Conservation (phyloP, 2,797 vertebrate species). For the Phylloscopus collybita region DNA sequence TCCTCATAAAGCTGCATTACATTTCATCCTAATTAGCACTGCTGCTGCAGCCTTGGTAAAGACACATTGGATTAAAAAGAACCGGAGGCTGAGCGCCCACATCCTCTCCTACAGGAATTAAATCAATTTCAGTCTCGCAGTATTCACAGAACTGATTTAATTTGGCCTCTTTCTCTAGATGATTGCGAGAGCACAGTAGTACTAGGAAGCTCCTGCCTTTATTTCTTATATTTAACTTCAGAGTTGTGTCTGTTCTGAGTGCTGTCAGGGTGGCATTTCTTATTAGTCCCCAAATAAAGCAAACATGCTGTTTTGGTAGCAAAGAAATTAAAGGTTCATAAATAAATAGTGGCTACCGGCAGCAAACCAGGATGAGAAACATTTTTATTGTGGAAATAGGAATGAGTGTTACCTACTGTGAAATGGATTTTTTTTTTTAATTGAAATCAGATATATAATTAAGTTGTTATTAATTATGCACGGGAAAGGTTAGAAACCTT, state of each 20-base stretch:
- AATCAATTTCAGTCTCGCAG: background rate
- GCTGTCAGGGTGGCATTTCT: background rate
- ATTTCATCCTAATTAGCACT: constrained; percentile 42
- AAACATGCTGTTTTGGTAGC: background rate
- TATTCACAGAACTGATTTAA: constrained; percentile 11
- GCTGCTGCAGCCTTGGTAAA: background rate
- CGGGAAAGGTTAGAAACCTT: constrained; percentile 46
- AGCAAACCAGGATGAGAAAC: constrained; percentile 32
- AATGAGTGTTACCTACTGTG: constrained; percentile 24
- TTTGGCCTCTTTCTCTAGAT: background rate
- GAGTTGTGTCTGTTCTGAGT: background rate
- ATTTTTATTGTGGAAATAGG: constrained; percentile 6
- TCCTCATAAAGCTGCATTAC: constrained; percentile 25
- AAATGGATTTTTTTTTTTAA: constrained; percentile 39
- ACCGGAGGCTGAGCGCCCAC: background rate
- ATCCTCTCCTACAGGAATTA: constrained; percentile 37
- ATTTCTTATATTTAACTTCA: background rate
- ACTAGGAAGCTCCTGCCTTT: background rate
- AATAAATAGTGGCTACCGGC: constrained; percentile 20
- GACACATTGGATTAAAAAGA: constrained; percentile 29
- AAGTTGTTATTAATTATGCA: constrained; percentile 42
- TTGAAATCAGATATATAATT: constrained; percentile 53
- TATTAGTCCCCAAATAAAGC: background rate
- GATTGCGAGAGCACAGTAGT: background rate
- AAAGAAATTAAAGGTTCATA: constrained; percentile 15